Evolutionary conservation across 2,888 invertebrate genomes (phyloP).

Genomic region (Cerceris ruficornis): DNA sequence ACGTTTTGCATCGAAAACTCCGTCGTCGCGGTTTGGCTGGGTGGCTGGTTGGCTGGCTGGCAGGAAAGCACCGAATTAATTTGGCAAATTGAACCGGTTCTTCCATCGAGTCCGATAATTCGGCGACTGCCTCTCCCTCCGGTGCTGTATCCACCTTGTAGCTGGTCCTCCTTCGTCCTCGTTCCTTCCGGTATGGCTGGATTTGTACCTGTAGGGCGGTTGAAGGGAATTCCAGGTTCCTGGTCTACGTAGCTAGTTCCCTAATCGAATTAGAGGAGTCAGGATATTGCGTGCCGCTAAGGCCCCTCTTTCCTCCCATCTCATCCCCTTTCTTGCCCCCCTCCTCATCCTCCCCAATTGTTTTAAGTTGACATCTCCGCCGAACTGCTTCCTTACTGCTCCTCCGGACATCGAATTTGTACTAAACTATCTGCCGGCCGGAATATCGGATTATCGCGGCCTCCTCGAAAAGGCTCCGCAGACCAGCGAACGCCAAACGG

Average conservation of each 20-base stretch:
- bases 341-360: constrained; percentile 71
- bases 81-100: constrained; percentile 80
- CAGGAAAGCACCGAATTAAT: constrained; percentile 73
- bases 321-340: constrained; percentile 25
- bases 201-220: constrained; percentile 50
- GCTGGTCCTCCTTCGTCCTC: constrained; percentile 27
- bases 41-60: constrained; percentile 18
- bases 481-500: constrained; percentile 13
- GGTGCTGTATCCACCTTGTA: constrained; percentile 35
- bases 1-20: constrained; percentile 73
- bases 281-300: constrained; percentile 81
- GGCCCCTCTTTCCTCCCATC: constrained; percentile 42
- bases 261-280: constrained; percentile 81
- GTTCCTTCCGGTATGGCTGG: constrained; percentile 9
- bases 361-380: constrained; percentile 81
- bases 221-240: constrained; percentile 60
- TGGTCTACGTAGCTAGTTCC: constrained; percentile 74
- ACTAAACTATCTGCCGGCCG: constrained; percentile 78
- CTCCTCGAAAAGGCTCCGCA: constrained; percentile 55
- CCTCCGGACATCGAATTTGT: constrained; percentile 81
- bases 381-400: constrained; percentile 57
- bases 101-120: constrained; percentile 80
- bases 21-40: constrained; percentile 28
- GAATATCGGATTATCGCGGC: constrained; percentile 76
- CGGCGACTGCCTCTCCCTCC: constrained; percentile 63